Evolutionary conservation across 1,140 invertebrate species (phyloP), one percentile per base, ranked within the genome.

Genomic region (Octopus sinensis): DNA sequence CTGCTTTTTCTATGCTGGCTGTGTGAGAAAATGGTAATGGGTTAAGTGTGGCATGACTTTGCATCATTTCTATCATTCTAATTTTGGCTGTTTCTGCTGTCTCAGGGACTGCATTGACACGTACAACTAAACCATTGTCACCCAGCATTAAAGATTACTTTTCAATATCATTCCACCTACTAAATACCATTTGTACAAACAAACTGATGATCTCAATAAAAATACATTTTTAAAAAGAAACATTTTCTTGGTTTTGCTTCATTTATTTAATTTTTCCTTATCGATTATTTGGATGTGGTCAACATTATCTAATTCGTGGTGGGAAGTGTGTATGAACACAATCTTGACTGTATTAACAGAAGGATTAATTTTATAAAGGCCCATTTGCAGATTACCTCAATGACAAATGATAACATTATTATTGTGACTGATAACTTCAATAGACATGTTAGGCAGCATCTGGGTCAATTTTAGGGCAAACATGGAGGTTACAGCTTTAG

Each of bases 101-200:
- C 68, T 73, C 68, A 73, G 68, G 68, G 68, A 73, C 17, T 73
- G 68, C 13, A 73, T 73, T 73, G 68, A 73, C 68, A 73, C 68
- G 68, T 73, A 73, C 68, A 73, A 73, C 68, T n/a, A 73, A 73
- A 73, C 13, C 68, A 73, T 73, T 23, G 17, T 73, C 68, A 6
- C 68, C 13, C 68, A 73, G 30, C 17, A 17, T 62, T 73, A 73
- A 73, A 73, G 30, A 73, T n/a, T 6, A 73, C 30, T n/a, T n/a
- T 10, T 62, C 17, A 12, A 17, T 10, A 6, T 73, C 17, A 73
- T 12, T 73, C 68, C 7, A n/a, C 17, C 17, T 23, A 9, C 17
- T n/a, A 10, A n/a, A 6, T 73, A 23, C 68, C 68, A 73, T 73
- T 73, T 73, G 68, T 73, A 73, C 30, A 23, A 73, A 73, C 17